These are phyloP conservation scores for Beaufortia kweichowensis DNA, from an alignment of 2,113 vertebrate species.

Conservation along the genomic window DNA sequence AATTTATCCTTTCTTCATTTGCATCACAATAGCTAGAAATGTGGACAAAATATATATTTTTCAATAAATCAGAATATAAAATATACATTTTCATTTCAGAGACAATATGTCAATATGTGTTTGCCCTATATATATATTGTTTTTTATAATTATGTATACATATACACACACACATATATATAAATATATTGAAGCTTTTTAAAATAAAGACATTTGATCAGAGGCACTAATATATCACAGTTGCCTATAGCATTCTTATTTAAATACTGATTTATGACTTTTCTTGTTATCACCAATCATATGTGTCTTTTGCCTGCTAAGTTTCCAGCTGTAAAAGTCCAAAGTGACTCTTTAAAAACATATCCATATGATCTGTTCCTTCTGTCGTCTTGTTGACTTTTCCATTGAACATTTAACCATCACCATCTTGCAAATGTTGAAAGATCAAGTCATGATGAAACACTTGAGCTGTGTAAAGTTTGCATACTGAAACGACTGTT, in stretches of 20 bases:
- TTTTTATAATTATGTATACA: too few species aligned
- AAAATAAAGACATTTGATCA: neutral
- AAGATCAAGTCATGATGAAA: neutral
- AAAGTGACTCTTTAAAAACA: neutral
- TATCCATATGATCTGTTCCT: neutral
- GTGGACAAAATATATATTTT: too few species aligned
- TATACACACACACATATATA: too few species aligned
- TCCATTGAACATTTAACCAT: constrained; percentile 9
- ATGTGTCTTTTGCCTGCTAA: neutral
- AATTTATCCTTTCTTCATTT: neutral
- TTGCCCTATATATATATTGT: too few species aligned
- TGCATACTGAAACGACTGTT: too few species aligned
- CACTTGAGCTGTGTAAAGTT: neutral
- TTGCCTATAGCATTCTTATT: constrained; percentile 28
- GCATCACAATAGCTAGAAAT: neutral
- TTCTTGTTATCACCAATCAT: constrained; percentile 24
- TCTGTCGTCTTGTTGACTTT: neutral
- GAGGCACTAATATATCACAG: constrained; percentile 28
- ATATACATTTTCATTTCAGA: too few species aligned
- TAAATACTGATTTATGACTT: constrained; percentile 40
- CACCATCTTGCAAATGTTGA: constrained; percentile 27
- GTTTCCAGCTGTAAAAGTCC: constrained; percentile 38
- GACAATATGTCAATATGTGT: too few species aligned
- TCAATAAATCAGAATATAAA: too few species aligned
- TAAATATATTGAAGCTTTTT: too few species aligned